phyloP scores from a whole-genome alignment of 2,797 vertebrate genomes.

The Pseudochirops corinnae region DNA sequence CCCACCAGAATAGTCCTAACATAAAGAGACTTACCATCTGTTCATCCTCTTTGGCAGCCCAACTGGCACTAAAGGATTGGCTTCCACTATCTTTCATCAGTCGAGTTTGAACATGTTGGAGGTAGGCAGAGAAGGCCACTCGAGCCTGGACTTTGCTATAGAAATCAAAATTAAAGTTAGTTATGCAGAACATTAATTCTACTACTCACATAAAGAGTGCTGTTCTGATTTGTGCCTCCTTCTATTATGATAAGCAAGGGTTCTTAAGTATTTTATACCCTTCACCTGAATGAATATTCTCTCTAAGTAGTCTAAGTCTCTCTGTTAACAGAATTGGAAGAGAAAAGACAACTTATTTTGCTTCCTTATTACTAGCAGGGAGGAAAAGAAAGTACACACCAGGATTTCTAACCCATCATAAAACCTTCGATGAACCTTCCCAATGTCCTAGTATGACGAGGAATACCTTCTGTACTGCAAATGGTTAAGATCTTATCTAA shows the following conservation, averaged over 20 bases:
- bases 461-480: neutral
- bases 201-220: neutral
- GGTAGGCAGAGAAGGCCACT: slow-evolving; percentile 95
- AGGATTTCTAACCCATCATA: neutral
- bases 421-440: neutral
- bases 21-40: slow-evolving; percentile 92
- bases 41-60: slow-evolving; percentile 92
- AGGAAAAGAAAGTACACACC: neutral
- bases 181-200: slow-evolving; percentile 47
- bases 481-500: slow-evolving; percentile 33
- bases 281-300: slow-evolving; percentile 30
- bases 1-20: slow-evolving; percentile 39
- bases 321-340: slow-evolving; percentile 43
- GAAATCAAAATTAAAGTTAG: slow-evolving; percentile 67
- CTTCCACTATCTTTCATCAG: slow-evolving; percentile 89
- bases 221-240: slow-evolving; percentile 38
- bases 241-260: slow-evolving; percentile 23
- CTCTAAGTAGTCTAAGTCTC: neutral
- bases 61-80: slow-evolving; percentile 85
- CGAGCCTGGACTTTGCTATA: slow-evolving; percentile 96
- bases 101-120: slow-evolving; percentile 93
- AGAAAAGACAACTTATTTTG: slow-evolving; percentile 26
- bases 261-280: neutral
- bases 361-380: slow-evolving; percentile 43
- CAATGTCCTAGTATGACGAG: neutral